Evolutionary conservation across 2,113 vertebrate genomes (phyloP).

Genomic region (Machaerirhynchus nigripectus): DNA sequence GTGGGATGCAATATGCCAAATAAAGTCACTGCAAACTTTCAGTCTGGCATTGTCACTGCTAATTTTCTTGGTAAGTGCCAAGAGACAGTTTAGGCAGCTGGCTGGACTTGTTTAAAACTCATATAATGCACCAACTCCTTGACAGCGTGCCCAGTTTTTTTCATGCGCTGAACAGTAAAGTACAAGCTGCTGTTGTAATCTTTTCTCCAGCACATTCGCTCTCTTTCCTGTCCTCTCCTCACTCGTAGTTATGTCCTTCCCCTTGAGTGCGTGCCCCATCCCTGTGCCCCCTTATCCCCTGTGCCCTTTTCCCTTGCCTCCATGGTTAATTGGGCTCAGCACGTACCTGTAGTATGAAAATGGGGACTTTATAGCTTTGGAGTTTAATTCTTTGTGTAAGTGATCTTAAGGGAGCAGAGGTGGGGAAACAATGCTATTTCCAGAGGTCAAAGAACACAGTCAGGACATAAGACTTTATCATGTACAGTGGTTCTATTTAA

Average conservation of each 20-base stretch:
- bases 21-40: not conserved
- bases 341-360: not conserved
- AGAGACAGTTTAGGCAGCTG: not conserved
- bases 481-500: not conserved
- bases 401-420: not conserved
- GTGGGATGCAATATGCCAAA: not conserved
- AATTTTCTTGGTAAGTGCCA: not conserved
- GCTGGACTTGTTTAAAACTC: not conserved
- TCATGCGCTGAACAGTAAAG: not conserved
- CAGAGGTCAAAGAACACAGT: not conserved
- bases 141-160: rapidly evolving
- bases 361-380: not conserved
- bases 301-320: not conserved
- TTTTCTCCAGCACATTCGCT: not conserved
- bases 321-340: not conserved
- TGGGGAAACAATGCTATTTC: rapidly evolving
- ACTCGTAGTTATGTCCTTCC: not conserved
- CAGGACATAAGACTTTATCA: not conserved
- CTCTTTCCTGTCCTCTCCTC: not conserved
- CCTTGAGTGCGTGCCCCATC: not conserved
- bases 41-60: not conserved
- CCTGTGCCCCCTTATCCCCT: not conserved
- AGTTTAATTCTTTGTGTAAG: not conserved
- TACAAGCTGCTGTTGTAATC: not conserved
- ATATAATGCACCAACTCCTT: rapidly evolving